Conservation (phyloP, 2,888 invertebrate genomes). For the Colletes collaris region DNA sequence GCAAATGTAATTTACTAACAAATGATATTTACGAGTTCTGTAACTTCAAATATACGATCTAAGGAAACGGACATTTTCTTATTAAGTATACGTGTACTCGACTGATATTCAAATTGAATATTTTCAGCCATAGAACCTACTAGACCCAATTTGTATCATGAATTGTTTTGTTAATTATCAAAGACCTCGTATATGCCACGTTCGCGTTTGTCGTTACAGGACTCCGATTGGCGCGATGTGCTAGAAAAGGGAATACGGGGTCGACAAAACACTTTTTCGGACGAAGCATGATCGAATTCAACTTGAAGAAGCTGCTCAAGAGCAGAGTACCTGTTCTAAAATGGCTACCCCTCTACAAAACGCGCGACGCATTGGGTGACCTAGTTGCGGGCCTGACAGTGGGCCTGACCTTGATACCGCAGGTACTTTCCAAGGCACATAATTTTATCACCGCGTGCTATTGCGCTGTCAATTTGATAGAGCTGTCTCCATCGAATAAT, state of each 20-base stretch:
- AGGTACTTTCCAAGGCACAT: constrained; percentile 72
- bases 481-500: too few species aligned
- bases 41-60: too few species aligned
- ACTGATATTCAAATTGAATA: too few species aligned
- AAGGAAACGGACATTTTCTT: too few species aligned
- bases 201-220: not conserved
- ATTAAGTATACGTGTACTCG: too few species aligned
- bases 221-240: constrained; percentile 1
- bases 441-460: not conserved
- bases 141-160: too few species aligned
- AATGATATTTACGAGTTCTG: not conserved
- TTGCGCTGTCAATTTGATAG: too few species aligned
- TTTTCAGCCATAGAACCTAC: too few species aligned
- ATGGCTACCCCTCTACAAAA: constrained; percentile 83
- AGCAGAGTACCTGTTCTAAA: constrained; percentile 80
- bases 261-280: not conserved
- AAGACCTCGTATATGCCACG: not conserved
- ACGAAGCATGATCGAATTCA: constrained; percentile 63
- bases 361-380: constrained; percentile 83
- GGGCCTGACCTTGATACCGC: constrained; percentile 82
- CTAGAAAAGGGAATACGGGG: not conserved
- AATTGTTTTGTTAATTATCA: too few species aligned
- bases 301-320: constrained; percentile 52
- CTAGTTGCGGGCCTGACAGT: constrained; percentile 85
- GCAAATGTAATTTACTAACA: too few species aligned